Conservation (phyloP, 2,888 invertebrate species). For the Thereva unica region DNA sequence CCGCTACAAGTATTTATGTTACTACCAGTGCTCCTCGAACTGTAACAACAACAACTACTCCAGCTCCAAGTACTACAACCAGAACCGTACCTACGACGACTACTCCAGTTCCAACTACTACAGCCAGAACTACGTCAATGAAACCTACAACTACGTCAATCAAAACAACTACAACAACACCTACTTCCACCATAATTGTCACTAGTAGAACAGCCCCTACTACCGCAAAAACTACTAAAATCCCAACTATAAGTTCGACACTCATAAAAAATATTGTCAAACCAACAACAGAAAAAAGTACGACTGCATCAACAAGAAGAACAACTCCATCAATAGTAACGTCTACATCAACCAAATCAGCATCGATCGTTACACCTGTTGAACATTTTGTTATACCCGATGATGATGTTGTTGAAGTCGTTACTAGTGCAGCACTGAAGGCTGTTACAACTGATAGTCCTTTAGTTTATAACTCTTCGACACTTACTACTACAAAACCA, state of each 20-base stretch:
- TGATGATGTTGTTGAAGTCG: no score
- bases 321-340: no score
- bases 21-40: not conserved
- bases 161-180: slow-evolving; percentile 1
- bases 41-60: not conserved
- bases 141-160: slow-evolving; percentile 29
- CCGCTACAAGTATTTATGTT: not conserved
- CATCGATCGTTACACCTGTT: no score
- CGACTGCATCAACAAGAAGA: not conserved
- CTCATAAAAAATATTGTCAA: not conserved
- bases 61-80: slow-evolving; percentile 26
- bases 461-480: not conserved
- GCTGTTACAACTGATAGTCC: not conserved
- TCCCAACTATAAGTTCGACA: not conserved
- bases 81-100: slow-evolving; percentile 42
- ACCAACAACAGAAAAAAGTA: not conserved
- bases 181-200: slow-evolving; percentile 35
- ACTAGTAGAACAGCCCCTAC: not conserved
- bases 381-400: no score
- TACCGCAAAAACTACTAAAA: not conserved
- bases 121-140: slow-evolving; percentile 7
- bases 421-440: not conserved
- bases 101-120: slow-evolving; percentile 35
- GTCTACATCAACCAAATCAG: no score
- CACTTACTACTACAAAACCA: not conserved